These are phyloP conservation scores for Echinops telfairi DNA, from an alignment of 2,113 vertebrate species.

Conservation along the genomic window DNA sequence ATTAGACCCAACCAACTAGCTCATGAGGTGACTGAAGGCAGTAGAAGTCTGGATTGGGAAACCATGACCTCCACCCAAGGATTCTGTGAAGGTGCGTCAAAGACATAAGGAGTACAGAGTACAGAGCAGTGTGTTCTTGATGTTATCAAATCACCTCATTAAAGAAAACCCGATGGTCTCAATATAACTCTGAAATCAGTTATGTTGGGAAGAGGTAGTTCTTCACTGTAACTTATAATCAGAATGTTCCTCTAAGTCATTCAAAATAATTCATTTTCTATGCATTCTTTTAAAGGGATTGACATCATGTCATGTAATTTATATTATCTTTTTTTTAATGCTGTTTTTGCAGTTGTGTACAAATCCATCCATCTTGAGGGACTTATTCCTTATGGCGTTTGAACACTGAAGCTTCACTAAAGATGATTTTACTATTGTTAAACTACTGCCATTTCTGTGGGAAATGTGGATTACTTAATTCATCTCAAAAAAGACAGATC, in stretches of 20 bases:
- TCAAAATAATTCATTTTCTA: constrained; percentile 45
- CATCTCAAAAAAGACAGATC: constrained; percentile 45
- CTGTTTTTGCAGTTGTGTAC: neutral
- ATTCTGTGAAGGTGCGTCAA: neutral
- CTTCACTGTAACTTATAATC: neutral
- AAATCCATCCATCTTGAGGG: constrained; percentile 5
- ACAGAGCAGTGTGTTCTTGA: neutral
- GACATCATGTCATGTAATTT: neutral
- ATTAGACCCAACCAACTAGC: neutral
- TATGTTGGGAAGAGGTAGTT: neutral
- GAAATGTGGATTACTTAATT: neutral
- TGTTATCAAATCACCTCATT: neutral
- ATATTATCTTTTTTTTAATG: constrained; percentile 11
- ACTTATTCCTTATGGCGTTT: constrained; percentile 16
- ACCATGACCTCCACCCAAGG: no score
- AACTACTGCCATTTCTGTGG: constrained; percentile 40
- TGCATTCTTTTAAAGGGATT: neutral
- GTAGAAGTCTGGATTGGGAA: neutral
- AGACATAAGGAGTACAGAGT: neutral
- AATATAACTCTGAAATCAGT: neutral
- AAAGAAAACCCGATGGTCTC: neutral
- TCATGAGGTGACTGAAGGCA: neutral
- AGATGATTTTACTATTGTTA: constrained; percentile 37
- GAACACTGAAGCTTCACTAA: constrained; percentile 19
- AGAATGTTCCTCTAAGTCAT: neutral